Conservation (phyloP, 1,140 invertebrate genomes). For the Drosophila quadrilineata region DNA sequence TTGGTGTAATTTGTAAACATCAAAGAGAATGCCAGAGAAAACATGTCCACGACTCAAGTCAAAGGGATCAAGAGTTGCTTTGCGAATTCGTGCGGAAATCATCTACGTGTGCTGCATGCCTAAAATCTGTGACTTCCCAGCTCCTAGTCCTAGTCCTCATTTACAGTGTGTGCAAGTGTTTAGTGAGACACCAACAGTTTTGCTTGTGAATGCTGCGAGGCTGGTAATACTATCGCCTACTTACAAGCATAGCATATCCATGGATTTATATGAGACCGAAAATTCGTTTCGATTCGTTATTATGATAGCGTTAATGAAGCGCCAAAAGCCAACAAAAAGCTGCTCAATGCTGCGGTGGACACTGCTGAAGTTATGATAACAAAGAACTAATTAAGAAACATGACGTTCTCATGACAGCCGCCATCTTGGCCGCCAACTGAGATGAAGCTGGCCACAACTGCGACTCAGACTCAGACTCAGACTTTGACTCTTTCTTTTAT, state of each 20-base stretch:
- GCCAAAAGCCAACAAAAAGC: slow-evolving; percentile 11
- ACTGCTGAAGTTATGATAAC: slow-evolving; percentile 69
- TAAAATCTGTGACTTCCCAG: slow-evolving; percentile 20
- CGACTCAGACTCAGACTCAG: not conserved
- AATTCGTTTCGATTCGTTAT: not conserved
- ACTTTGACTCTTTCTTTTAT: too few relatives aligned
- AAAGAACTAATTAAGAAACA: slow-evolving; percentile 79
- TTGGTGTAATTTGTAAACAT: slow-evolving; percentile 80
- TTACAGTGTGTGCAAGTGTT: not conserved
- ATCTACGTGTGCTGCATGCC: slow-evolving; percentile 77
- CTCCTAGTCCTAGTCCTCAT: not conserved
- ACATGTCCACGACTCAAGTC: slow-evolving; percentile 78
- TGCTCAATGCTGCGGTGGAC: slow-evolving; percentile 9
- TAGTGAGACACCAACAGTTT: slow-evolving; percentile 14
- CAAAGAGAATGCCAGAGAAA: slow-evolving; percentile 76
- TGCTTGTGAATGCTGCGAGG: slow-evolving; percentile 1
- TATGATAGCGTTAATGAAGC: slow-evolving; percentile 50
- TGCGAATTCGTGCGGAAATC: slow-evolving; percentile 79
- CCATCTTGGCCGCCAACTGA: not conserved
- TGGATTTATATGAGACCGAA: not conserved
- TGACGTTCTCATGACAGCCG: slow-evolving; percentile 73
- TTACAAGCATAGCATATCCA: slow-evolving; percentile 24
- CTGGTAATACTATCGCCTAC: slow-evolving; percentile 12
- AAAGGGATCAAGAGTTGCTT: slow-evolving; percentile 80
- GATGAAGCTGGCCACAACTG: not conserved